Percentiles rank a stretch among this genome's conserved stretches.
Conservation (phyloP, 2,113 vertebrate species). For the Datnioides undecimradiatus region DNA sequence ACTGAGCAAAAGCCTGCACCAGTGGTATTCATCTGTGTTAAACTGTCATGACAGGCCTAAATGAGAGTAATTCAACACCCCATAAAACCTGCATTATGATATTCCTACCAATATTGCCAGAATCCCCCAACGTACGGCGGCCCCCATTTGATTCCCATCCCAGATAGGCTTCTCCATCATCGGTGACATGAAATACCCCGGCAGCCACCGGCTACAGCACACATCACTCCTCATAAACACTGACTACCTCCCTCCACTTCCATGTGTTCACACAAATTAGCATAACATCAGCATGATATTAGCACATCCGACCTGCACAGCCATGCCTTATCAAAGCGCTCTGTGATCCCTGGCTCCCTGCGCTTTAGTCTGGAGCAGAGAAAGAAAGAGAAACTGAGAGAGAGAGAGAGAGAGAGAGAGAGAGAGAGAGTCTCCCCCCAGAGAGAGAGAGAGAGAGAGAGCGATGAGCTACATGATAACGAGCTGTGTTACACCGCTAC, state of each 20-base stretch:
- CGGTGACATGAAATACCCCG: constrained; percentile 62
- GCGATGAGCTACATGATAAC: constrained; percentile 81
- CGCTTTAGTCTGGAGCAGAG: constrained; percentile 68
- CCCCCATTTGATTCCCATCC: constrained; percentile 51
- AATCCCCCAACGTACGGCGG: neutral
- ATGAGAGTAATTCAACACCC: constrained; percentile 67
- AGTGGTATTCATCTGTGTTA: constrained; percentile 53
- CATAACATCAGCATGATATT: constrained; percentile 77
- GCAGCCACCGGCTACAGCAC: constrained; percentile 55
- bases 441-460: constrained; percentile 64
- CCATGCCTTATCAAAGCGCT: constrained; percentile 74
- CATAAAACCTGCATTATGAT: constrained; percentile 59
- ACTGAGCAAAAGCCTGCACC: neutral
- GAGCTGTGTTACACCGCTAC: constrained; percentile 75
- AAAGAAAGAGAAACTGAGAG: constrained; percentile 46
- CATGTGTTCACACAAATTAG: constrained; percentile 74
- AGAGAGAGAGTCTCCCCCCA: constrained; percentile 35
- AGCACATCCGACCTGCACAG: constrained; percentile 65
- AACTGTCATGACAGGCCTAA: constrained; percentile 59
- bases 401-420: constrained; percentile 47
- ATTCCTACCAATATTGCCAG: constrained; percentile 38
- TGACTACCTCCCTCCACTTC: constrained; percentile 61
- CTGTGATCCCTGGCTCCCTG: constrained; percentile 74
- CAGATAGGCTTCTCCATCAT: constrained; percentile 69
- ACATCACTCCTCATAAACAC: constrained; percentile 74